Evolutionary conservation across 2,113 vertebrate species (phyloP), one percentile per base, ranked within the genome.

Genomic region (Ondatra zibethicus): DNA sequence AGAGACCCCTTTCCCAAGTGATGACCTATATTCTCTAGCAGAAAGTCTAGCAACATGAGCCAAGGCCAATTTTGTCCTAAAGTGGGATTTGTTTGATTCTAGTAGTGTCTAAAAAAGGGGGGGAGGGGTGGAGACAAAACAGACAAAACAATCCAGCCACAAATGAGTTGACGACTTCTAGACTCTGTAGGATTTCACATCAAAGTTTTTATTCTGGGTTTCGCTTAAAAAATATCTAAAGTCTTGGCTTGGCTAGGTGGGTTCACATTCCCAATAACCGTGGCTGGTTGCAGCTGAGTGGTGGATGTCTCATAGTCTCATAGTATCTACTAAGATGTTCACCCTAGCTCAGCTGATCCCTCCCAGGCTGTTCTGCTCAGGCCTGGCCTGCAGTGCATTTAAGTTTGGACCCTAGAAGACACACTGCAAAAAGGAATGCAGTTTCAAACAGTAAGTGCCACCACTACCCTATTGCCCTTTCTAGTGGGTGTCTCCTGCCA

Each of bases 111-210:
- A 36, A 31, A 45, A 42, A 13, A 27, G 47, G 7, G 12, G 13
- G 13, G 14, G 55, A 2, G 55, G 14, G 63, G 63, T 10, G 25
- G 63, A 23, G 63, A 25, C 25, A 61, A 39, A 58, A 29, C 45
- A 50, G 58, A 82, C n/a, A n/a, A n/a, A n/a, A n/a, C n/a, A n/a
- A 7, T 7, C 27, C 27, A 63, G n/a, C 39, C 31, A 45, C 5
- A 17, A 58, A 65, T 84, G 50, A 52, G 70, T 89, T 93, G 92
- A 94, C 86, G 95, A 92, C 61, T 93, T 93, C 72, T 68, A 96
- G 95, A 92, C 61, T 36, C 92, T 96, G 73, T 52, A 58, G 91
- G 85, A 97, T 88, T 94, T 98, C 88, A 93, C 52, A 94, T 94
- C 88, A 94, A 93, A 89, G 80, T 91, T 80, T 93, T 72, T 50